phyloP scores from a whole-genome alignment of 2,113 vertebrate genomes.

The Tricholaema leucomelas region DNA sequence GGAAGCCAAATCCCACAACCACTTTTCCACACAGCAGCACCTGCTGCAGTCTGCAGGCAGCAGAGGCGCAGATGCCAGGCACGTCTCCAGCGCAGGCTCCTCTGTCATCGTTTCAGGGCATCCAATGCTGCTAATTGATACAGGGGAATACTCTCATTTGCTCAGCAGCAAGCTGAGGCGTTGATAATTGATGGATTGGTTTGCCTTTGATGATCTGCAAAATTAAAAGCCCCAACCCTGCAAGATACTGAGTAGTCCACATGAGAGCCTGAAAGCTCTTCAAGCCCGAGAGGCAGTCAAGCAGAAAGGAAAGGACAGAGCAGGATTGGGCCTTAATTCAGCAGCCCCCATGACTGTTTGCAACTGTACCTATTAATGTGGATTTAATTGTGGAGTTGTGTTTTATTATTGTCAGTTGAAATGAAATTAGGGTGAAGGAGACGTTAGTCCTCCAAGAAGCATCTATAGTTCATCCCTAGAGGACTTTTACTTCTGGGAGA shows the following conservation, averaged over 20 bases:
- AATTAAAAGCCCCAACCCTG: conserved; percentile 54
- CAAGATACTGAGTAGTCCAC: background rate
- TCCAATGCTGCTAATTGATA: conserved; percentile 58
- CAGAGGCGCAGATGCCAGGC: background rate
- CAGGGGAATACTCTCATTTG: conserved; percentile 33
- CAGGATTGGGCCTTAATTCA: conserved; percentile 35
- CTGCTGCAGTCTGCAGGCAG: background rate
- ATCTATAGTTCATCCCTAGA: background rate
- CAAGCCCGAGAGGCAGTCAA: background rate
- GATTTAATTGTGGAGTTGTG: conserved; percentile 25
- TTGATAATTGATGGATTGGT: conserved; percentile 70
- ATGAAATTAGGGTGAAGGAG: conserved; percentile 54
- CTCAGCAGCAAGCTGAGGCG: conserved; percentile 50
- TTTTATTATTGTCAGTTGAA: conserved; percentile 37
- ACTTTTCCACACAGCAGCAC: background rate
- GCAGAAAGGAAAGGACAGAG: background rate
- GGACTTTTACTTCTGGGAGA: background rate
- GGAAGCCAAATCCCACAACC: background rate
- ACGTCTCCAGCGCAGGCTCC: background rate
- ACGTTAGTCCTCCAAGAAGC: background rate
- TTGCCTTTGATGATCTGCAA: conserved; percentile 65
- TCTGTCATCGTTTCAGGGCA: conserved; percentile 31
- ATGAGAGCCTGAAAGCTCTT: background rate
- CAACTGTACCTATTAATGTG: conserved; percentile 40
- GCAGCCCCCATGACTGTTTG: background rate